These are phyloP conservation scores for Dermatemys mawii DNA, from an alignment of 2,113 vertebrate species.

Conservation along the genomic window DNA sequence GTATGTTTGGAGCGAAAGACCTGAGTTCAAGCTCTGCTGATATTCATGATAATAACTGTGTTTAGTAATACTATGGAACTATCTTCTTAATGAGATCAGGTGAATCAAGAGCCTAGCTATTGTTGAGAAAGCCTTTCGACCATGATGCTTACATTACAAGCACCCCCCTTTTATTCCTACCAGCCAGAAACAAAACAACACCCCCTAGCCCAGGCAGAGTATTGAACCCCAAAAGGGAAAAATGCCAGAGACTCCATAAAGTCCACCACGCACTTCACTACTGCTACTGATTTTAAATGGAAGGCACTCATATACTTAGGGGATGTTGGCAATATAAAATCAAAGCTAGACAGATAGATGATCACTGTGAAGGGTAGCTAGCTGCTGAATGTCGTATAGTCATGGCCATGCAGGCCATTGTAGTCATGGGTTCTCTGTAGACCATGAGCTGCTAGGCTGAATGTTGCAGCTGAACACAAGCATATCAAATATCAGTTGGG, in stretches of 20 bases:
- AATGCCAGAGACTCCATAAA: not conserved
- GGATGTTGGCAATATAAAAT: not conserved
- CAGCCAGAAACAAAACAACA: not conserved
- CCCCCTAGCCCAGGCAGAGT: not conserved
- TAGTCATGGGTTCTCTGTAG: constrained; percentile 9
- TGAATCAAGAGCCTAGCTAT: not conserved
- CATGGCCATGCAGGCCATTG: not conserved
- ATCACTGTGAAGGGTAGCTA: not conserved
- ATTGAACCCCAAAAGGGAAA: not conserved
- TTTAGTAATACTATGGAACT: not conserved
- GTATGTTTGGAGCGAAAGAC: not conserved
- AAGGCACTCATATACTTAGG: no score
- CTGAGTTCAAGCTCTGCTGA: not conserved
- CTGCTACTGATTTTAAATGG: no score
- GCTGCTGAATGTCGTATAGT: not conserved
- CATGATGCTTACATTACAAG: not conserved
- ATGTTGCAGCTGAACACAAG: constrained; percentile 2
- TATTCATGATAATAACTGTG: not conserved
- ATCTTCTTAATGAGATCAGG: not conserved
- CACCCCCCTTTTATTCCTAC: not conserved
- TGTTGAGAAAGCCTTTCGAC: not conserved
- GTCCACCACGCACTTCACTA: no score
- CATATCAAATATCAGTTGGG: constrained; percentile 14
- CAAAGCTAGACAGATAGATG: not conserved
- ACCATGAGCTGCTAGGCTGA: constrained; percentile 28